phyloP scores from a whole-genome alignment of 2,113 vertebrate species.

The Nannobrachium achirus region DNA sequence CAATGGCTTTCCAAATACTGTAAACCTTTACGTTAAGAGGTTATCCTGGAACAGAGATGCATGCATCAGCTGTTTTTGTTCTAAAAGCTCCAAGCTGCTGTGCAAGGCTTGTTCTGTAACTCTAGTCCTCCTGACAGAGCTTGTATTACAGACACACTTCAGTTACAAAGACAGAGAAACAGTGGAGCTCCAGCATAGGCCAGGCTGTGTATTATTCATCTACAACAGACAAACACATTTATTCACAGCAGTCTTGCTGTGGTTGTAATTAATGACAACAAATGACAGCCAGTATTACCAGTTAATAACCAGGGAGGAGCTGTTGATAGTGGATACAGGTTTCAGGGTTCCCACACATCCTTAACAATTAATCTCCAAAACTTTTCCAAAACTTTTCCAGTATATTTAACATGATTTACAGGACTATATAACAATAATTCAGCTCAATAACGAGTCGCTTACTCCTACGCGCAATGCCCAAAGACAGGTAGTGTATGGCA shows the following conservation, averaged over 20 bases:
- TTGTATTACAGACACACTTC: constrained; percentile 49
- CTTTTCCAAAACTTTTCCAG: too few species aligned
- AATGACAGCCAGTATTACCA: background rate
- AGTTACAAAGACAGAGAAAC: constrained; percentile 39
- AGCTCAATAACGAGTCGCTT: too few species aligned
- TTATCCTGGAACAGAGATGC: constrained; percentile 11
- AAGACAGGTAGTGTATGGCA: too few species aligned
- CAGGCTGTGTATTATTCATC: background rate
- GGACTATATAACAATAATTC: too few species aligned
- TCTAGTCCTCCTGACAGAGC: constrained; percentile 17
- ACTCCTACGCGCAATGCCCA: too few species aligned
- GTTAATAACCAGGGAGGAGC: background rate
- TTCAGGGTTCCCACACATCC: too few species aligned
- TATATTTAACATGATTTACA: too few species aligned
- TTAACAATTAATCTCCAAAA: too few species aligned
- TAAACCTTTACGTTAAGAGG: constrained; percentile 12
- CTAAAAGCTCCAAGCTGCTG: constrained; percentile 26
- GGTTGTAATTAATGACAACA: background rate
- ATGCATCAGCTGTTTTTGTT: constrained; percentile 43
- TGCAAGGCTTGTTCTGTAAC: constrained; percentile 25
- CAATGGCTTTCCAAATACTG: background rate
- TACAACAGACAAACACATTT: too few species aligned
- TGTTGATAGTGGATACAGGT: background rate
- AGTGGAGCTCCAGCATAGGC: constrained; percentile 3
- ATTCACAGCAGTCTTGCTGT: background rate